Percentiles rank a stretch among this genome's conserved stretches.
phyloP scores from a whole-genome alignment of 2,888 invertebrate genomes.

The Andrena dorsata region DNA sequence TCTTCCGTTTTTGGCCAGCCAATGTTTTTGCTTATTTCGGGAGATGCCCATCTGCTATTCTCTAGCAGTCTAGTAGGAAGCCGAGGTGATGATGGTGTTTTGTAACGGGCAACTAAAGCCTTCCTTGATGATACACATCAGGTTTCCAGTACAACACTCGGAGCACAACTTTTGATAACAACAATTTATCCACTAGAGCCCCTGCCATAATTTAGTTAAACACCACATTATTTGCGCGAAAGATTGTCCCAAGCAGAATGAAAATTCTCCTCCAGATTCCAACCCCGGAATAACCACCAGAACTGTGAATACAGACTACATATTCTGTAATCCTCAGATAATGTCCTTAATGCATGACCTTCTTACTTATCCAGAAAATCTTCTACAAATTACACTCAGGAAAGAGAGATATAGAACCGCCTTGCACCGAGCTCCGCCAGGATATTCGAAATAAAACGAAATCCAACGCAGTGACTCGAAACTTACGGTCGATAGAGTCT shows the following conservation, averaged over 20 bases:
- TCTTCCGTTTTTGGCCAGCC: no score
- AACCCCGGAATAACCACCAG: neutral
- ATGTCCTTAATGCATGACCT: neutral
- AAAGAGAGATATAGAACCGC: neutral
- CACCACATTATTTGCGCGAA: neutral
- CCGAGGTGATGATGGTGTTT: no score
- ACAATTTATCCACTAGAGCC: neutral
- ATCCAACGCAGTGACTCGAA: conserved; percentile 1
- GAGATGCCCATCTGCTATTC: no score
- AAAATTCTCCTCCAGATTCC: neutral
- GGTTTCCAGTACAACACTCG: neutral
- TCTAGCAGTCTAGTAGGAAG: no score
- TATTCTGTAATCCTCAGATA: neutral
- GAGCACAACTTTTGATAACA: neutral
- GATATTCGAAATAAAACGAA: conserved; percentile 3
- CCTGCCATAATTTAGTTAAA: neutral
- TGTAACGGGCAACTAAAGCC: no score
- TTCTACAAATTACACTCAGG: neutral
- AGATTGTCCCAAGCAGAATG: neutral
- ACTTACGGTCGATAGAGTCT: conserved; percentile 3
- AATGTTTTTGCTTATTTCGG: no score
- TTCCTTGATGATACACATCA: no score
- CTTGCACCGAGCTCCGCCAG: neutral
- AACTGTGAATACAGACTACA: neutral
- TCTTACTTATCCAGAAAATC: neutral